Evolutionary conservation across 2,888 invertebrate species (phyloP).

Genomic region (Sepiola atlantica): DNA sequence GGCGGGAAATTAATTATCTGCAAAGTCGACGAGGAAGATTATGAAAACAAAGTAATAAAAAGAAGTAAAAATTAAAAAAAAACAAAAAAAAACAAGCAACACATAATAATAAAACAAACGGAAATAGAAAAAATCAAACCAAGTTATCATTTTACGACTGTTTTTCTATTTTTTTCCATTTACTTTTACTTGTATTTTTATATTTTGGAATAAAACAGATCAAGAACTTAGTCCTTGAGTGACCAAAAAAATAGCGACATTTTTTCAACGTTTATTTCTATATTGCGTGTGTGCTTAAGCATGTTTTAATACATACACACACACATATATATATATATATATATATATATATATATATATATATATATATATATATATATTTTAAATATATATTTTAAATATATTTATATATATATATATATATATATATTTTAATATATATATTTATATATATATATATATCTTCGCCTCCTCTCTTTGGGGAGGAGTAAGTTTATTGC

Average conservation of each 20-base stretch:
- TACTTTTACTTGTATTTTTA: not conserved
- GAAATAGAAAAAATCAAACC: not conserved
- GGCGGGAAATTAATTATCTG: conserved; percentile 6
- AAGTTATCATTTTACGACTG: not conserved
- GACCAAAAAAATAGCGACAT: not conserved
- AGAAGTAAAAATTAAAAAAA: too few species aligned
- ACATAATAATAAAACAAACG: too few species aligned
- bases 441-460: too few species aligned
- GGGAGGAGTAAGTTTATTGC: too few species aligned
- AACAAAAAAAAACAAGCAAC: too few species aligned
- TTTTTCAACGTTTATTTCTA: not conserved
- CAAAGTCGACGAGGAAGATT: not conserved
- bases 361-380: too few species aligned
- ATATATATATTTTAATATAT: too few species aligned
- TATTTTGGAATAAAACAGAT: not conserved
- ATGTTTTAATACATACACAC: too few species aligned
- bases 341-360: not conserved
- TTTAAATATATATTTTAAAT: too few species aligned
- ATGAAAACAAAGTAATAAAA: not conserved
- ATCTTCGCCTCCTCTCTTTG: too few species aligned
- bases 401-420: too few species aligned
- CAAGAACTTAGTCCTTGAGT: not conserved
- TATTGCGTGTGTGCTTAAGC: not conserved
- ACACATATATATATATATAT: not conserved
- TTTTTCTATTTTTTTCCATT: not conserved